Evolutionary conservation across 2,888 invertebrate genomes (phyloP).

Genomic region (Tipula helvola): DNA sequence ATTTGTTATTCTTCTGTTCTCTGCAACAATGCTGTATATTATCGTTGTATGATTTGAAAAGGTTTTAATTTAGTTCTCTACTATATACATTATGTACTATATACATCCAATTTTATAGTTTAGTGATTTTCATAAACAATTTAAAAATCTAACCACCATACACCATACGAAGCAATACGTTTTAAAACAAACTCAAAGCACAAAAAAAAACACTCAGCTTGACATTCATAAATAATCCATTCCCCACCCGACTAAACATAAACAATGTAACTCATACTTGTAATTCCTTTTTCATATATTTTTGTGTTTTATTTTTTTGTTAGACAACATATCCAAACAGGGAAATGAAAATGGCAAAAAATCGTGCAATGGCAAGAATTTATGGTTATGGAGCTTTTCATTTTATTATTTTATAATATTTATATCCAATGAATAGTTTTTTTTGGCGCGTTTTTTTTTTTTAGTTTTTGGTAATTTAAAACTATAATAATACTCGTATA

Average conservation of each 20-base stretch:
- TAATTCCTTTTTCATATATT: neutral
- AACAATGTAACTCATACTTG: neutral
- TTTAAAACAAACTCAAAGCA: neutral
- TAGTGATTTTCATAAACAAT: conserved; percentile 4
- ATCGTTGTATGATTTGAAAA: neutral
- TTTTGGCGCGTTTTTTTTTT: neutral
- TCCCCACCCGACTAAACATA: neutral
- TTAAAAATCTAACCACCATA: neutral
- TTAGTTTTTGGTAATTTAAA: neutral
- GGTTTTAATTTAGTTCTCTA: neutral
- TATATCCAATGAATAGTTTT: neutral
- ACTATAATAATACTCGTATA: neutral
- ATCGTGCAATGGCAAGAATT: neutral
- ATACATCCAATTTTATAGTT: neutral
- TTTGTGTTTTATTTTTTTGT: neutral
- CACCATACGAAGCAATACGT: neutral
- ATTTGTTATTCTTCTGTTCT: neutral
- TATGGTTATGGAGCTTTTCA: neutral
- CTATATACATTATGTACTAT: neutral
- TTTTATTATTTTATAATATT: neutral
- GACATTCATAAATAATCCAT: neutral
- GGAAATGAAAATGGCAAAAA: neutral
- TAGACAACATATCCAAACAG: neutral
- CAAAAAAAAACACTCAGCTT: neutral
- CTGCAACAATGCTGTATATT: neutral